phyloP scores from a whole-genome alignment of 2,888 invertebrate species.

The Agrotis exclamationis region DNA sequence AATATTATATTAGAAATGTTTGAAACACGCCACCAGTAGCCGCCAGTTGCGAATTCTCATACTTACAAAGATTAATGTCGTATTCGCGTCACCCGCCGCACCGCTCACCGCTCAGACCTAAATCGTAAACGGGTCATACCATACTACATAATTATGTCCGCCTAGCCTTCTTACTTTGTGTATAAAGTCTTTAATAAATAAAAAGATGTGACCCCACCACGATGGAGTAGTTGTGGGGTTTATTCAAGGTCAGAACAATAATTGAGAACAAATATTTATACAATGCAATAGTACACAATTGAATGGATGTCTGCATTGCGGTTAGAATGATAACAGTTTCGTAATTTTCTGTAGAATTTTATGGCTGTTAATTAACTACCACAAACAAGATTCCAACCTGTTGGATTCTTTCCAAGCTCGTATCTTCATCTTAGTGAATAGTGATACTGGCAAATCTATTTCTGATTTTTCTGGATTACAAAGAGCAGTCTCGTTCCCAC shows the following conservation, averaged over 20 bases:
- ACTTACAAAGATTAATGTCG: too few species aligned
- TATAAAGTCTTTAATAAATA: too few species aligned
- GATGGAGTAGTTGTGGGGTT: too few species aligned
- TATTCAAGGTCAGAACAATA: not conserved
- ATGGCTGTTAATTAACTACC: not conserved
- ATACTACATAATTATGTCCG: too few species aligned
- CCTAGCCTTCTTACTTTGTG: too few species aligned
- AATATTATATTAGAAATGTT: too few species aligned
- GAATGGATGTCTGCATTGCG: not conserved
- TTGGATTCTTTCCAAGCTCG: slow-evolving; percentile 4
- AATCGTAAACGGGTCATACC: too few species aligned
- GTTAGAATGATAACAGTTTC: slow-evolving; percentile 1
- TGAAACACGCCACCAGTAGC: too few species aligned
- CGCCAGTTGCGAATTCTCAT: too few species aligned
- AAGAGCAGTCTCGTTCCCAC: not conserved
- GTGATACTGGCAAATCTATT: not conserved
- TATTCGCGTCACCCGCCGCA: too few species aligned
- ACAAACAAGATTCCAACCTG: not conserved
- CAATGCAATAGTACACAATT: not conserved
- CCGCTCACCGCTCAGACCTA: too few species aligned
- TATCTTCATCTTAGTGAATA: not conserved
- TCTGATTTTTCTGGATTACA: not conserved
- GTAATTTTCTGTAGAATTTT: not conserved
- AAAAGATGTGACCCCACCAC: too few species aligned
- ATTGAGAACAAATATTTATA: not conserved